A percentile compares a stretch with the other conserved stretches of the same genome.
Evolutionary conservation across 2,113 vertebrate genomes (phyloP).

Genomic region (Paradisaea rubra): DNA sequence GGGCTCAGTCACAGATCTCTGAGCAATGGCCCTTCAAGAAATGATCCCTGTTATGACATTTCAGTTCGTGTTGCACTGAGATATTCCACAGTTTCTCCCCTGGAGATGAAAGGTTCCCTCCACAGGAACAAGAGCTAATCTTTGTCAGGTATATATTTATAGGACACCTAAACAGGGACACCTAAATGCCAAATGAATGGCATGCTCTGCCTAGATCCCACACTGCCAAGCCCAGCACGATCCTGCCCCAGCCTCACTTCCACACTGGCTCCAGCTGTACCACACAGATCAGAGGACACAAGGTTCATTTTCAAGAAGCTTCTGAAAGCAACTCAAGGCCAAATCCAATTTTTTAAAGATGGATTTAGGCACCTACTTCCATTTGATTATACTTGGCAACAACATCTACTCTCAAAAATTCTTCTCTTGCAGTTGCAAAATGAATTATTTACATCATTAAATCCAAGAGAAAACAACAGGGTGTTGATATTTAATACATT

Average conservation of each 20-base stretch:
- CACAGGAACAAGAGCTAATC: neutral
- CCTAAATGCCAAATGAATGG: neutral
- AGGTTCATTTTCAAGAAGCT: neutral
- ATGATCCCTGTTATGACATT: accelerated
- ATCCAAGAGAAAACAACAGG: neutral
- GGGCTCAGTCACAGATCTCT: neutral
- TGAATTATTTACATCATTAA: neutral
- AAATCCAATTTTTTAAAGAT: neutral
- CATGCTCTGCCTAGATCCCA: neutral
- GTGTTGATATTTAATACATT: neutral
- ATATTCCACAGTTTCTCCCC: neutral
- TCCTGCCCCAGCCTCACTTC: neutral
- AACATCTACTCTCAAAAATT: neutral
- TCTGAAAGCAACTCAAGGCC: neutral
- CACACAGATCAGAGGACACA: neutral
- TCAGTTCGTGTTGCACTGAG: neutral
- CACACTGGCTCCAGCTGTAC: neutral
- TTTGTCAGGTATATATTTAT: neutral
- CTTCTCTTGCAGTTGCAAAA: neutral
- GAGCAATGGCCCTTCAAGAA: neutral
- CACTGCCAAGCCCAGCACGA: neutral
- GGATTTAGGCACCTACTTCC: neutral
- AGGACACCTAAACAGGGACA: neutral
- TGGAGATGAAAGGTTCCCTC: neutral
- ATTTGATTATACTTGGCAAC: neutral